phyloP scores from a whole-genome alignment of 2,113 vertebrate species.

The Anser brachyrhynchus region DNA sequence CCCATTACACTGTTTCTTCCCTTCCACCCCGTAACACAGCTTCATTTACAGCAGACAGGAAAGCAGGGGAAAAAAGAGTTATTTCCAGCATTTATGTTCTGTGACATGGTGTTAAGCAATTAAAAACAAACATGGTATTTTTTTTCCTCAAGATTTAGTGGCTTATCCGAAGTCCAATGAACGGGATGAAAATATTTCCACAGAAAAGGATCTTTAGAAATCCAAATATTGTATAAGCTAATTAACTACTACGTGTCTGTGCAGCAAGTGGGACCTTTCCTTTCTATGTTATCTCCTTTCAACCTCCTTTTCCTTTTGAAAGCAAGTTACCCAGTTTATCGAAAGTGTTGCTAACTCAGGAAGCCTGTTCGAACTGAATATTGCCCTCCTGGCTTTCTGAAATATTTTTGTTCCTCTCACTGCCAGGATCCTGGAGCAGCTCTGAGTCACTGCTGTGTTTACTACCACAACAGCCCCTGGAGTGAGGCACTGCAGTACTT shows the following conservation, averaged over 20 bases:
- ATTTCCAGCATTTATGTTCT: conserved; percentile 56
- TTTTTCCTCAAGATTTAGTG: background rate
- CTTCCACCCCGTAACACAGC: background rate
- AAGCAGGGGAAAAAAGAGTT: background rate
- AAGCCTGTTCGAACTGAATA: background rate
- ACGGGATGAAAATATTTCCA: background rate
- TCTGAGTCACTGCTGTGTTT: background rate
- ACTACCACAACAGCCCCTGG: background rate
- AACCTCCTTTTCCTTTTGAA: background rate
- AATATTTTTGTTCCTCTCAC: background rate
- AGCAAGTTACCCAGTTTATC: background rate
- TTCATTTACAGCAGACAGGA: conserved; percentile 37
- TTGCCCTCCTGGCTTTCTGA: background rate
- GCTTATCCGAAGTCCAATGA: background rate
- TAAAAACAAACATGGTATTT: background rate
- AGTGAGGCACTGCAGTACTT: background rate
- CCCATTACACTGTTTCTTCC: background rate
- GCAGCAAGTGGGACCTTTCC: background rate
- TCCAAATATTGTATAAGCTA: background rate
- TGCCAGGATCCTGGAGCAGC: background rate
- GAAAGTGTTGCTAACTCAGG: background rate
- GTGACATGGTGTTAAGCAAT: background rate
- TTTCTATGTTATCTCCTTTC: background rate
- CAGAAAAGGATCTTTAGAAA: background rate
- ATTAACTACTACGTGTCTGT: background rate